phyloP scores from a whole-genome alignment of 1,140 invertebrate genomes.

The Ditylenchus dipsaci region DNA sequence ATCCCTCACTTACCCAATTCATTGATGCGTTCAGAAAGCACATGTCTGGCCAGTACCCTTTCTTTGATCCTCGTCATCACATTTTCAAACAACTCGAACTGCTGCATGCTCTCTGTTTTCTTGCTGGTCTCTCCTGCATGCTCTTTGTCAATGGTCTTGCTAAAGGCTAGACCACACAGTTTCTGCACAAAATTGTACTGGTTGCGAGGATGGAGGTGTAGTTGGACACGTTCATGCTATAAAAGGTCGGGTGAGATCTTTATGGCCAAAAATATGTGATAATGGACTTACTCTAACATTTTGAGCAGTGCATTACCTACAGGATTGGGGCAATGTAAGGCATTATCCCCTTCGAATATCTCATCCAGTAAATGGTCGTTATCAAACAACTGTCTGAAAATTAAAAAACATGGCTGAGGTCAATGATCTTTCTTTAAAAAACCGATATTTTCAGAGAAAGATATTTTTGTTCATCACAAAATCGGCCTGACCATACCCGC shows the following conservation, averaged over 20 bases:
- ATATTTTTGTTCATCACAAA: no score
- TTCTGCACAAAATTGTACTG: constrained; percentile 6
- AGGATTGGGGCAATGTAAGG: neutral
- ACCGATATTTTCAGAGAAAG: no score
- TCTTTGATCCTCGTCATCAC: neutral
- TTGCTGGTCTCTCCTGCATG: neutral
- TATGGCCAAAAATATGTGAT: neutral
- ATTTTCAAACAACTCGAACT: constrained; percentile 4
- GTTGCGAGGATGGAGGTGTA: constrained; percentile 8
- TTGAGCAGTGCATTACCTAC: neutral
- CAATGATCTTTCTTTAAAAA: neutral
- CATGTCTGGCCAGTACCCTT: neutral
- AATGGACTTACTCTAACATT: constrained; percentile 5
- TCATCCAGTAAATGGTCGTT: constrained; percentile 3
- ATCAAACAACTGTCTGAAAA: constrained; percentile 7
- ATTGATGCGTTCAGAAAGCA: neutral
- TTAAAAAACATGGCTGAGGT: no score
- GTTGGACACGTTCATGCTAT: neutral
- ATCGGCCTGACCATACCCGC: no score
- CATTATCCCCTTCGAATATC: neutral
- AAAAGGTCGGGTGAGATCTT: neutral
- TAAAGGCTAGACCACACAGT: constrained; percentile 1
- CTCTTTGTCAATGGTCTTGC: neutral
- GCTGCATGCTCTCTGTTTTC: neutral
- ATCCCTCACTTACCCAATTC: constrained; percentile 1